These are phyloP conservation scores for Leptopterna dolabrata DNA, from an alignment of 2,888 invertebrate genomes.

Conservation along the genomic window DNA sequence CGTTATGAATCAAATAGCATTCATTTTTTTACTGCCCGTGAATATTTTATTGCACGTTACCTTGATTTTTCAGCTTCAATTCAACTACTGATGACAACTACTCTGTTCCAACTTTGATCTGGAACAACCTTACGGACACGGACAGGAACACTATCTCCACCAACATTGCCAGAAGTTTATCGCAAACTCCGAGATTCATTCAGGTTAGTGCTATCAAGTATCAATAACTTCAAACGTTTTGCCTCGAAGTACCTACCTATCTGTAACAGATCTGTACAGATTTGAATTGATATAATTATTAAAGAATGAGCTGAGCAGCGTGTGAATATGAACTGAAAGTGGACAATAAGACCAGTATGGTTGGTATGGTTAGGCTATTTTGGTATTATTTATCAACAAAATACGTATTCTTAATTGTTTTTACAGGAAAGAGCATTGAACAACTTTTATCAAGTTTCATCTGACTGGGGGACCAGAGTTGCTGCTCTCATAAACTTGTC, in stretches of 20 bases:
- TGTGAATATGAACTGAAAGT: no score
- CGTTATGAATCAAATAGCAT: no score
- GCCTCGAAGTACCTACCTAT: no score
- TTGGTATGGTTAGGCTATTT: no score
- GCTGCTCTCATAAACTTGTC: not conserved
- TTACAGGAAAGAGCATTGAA: conserved; percentile 4
- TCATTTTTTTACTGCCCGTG: no score
- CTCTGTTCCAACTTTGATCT: not conserved
- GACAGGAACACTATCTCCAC: not conserved
- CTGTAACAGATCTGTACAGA: no score
- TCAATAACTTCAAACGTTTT: no score
- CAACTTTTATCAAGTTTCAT: conserved; percentile 12
- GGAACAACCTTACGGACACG: not conserved
- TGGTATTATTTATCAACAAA: no score
- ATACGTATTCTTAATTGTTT: not conserved
- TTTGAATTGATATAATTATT: no score
- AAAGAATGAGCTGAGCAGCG: no score
- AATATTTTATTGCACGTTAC: no score
- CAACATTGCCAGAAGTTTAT: not conserved
- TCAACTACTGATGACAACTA: not conserved
- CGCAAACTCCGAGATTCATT: not conserved
- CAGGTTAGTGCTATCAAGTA: not conserved
- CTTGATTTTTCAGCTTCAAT: not conserved
- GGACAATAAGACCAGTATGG: no score
- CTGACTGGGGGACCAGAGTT: conserved; percentile 6